Base-by-base conservation (phyloP, 2,888 invertebrate species). In the Azorinus chamasolen region DNA sequence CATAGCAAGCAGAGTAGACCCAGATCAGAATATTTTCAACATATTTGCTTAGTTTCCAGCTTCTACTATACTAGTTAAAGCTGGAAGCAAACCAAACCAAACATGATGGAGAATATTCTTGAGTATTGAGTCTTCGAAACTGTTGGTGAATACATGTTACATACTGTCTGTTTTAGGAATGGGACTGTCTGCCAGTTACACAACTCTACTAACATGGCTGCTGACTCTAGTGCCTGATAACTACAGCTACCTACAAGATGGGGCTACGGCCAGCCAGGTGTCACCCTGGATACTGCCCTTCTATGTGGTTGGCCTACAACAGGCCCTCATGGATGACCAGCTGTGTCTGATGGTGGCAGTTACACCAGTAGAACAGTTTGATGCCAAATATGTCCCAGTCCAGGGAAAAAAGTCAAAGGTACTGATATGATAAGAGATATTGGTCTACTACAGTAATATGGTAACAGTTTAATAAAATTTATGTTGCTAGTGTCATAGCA, bases 271-370 rank as follows among this genome's bases (percentile, higher is more conserved):
- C n/a, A 24, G 59, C 22, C 51, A 58, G 18, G 53, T 66, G 37
- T 45, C 66, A 25, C 79, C 79, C 5, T 78, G 74, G 78, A 66
- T 79, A 51, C 64, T 71, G 22, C 90, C 89, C 6, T 91, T 91
- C 75, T 83, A 88, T 66, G 91, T 92, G 22, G 62, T 92, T 6
- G 91, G 91, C 1, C 62, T 91, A 27, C 91, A 92, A 73, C 91
- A 92, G 84, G 69, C 89, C 77, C 83, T 87, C 69, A 51, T 90
- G 50, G 87, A 90, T 51, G 90, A 87, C 8, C 87, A 90, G 69
- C 80, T 91, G 20, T 80, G 78, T 51, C 84, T 92, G 27, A 85
- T 83, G 58, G 86, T 91, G 0, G 90, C 88, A 8, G 86, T 91
- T 10, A 86, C 87, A 2, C 90, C 92, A 3, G 81, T 85, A 0